Base-by-base conservation (phyloP, 2,888 invertebrate species). In the Masnerella sp. region DNA sequence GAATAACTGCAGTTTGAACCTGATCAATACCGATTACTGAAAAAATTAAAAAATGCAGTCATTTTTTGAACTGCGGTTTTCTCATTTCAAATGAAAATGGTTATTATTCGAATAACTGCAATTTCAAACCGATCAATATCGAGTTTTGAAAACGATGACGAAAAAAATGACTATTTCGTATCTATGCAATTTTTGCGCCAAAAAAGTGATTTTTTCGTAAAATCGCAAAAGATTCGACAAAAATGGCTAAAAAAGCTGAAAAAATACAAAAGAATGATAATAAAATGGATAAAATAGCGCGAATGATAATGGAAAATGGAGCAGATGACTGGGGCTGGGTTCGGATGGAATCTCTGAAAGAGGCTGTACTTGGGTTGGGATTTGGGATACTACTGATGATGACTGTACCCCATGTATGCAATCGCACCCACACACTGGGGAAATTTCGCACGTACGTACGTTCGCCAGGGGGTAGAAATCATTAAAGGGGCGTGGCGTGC, bases 401-500 rank as follows among this genome's bases (percentile, higher is more conserved):
- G 86, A 87, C 85, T 86, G 83, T 84, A 83, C 84, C 77, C 74
- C 78, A 69, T 71, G 72, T 72, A 74, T 74, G 62, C 69, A 25
- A 70, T 65, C 40, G 45, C 56, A 74, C 75, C 77, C 76, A 76
- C 78, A 79, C 78, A 76, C 75, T 73, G 67, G 78, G 76, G 81
- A 82, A 82, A 83, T 83, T 83, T 84, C 81, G 80, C 82, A 79
- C 81, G 78, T 81, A 81, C 77, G 74, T 79, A 82, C 78, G 76
- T 76, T 67, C 65, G 65, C 79, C 83, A 83, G 83, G 85, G 87
- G 87, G 87, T 87, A 85, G 87, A 87, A 87, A 87, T 87, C 87
- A 87, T 87, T 87, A 87, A 87, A 87, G 80, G 87, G 87, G 87
- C 87, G 87, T 87, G 87, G 86, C 86, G 83, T 84, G 81, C 81